These are phyloP conservation scores for Aphelenchoides avenae DNA, from an alignment of 1,140 invertebrate genomes.

Conservation along the genomic window DNA sequence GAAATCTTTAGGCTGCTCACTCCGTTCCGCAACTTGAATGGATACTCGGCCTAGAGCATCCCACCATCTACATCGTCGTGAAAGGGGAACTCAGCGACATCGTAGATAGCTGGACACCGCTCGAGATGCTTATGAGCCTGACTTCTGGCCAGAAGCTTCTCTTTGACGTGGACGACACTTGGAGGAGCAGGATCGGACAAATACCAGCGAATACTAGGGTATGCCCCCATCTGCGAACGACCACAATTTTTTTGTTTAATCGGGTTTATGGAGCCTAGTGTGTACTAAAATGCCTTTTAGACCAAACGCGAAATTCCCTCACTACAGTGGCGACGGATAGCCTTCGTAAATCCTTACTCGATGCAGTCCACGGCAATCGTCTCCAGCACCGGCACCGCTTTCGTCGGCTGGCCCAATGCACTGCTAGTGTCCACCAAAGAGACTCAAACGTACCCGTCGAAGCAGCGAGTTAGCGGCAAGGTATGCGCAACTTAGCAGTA, in stretches of 20 bases:
- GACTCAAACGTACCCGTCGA: slow-evolving; percentile 18
- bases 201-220: slow-evolving; percentile 6
- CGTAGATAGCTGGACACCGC: slow-evolving; percentile 34
- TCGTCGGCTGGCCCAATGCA: slow-evolving; percentile 50
- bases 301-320: slow-evolving; percentile 31
- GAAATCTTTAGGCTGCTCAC: slow-evolving; percentile 27
- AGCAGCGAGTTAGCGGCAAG: slow-evolving; percentile 31
- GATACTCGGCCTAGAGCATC: slow-evolving; percentile 35
- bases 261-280: slow-evolving; percentile 10
- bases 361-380: slow-evolving; percentile 48
- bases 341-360: slow-evolving; percentile 26
- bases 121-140: slow-evolving; percentile 11
- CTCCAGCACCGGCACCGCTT: slow-evolving; percentile 41
- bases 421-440: slow-evolving; percentile 34
- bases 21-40: slow-evolving; percentile 35
- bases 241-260: neutral
- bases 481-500: slow-evolving; percentile 31
- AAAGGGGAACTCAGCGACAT: slow-evolving; percentile 42
- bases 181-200: slow-evolving; percentile 21
- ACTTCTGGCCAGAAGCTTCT: slow-evolving; percentile 27
- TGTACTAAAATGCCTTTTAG: slow-evolving; percentile 7
- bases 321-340: slow-evolving; percentile 27
- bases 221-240: neutral
- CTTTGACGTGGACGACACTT: slow-evolving; percentile 40
- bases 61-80: slow-evolving; percentile 34